A percentile compares a stretch with the other conserved stretches of the same genome.
Conservation (phyloP, 2,113 vertebrate genomes). For the Trochalopteron elliotii region DNA sequence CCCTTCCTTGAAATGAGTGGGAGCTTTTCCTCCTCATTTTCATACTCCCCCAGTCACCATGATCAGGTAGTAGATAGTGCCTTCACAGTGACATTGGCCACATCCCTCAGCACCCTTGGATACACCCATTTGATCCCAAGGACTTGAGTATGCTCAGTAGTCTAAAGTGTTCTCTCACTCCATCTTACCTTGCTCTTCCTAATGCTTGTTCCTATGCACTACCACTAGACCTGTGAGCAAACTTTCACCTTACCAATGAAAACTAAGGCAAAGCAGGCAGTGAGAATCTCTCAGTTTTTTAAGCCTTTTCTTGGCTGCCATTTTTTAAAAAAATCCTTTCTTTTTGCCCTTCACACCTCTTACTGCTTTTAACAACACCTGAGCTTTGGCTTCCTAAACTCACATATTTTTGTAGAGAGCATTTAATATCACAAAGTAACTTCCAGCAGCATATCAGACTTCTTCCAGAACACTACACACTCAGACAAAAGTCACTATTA, state of each 20-base stretch:
- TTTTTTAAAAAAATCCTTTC: neutral
- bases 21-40: neutral
- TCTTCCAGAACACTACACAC: neutral
- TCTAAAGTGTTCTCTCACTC: neutral
- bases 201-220: rapidly evolving
- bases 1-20: neutral
- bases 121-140: neutral
- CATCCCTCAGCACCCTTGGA: neutral
- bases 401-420: neutral
- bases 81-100: neutral
- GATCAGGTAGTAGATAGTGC: neutral
- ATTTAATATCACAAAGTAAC: neutral
- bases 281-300: neutral
- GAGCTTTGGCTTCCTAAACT: neutral
- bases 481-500: neutral
- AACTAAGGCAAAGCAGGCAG: neutral
- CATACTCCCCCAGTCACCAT: neutral
- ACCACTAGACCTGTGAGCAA: neutral
- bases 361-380: neutral
- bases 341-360: neutral
- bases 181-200: neutral
- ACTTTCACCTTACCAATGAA: neutral
- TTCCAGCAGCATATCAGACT: neutral
- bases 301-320: neutral
- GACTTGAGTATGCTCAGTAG: neutral